A percentile compares a stretch with the other conserved stretches of the same genome.
Conservation (phyloP, 2,888 invertebrate species). For the Galeopsomyia nigrocyanea region DNA sequence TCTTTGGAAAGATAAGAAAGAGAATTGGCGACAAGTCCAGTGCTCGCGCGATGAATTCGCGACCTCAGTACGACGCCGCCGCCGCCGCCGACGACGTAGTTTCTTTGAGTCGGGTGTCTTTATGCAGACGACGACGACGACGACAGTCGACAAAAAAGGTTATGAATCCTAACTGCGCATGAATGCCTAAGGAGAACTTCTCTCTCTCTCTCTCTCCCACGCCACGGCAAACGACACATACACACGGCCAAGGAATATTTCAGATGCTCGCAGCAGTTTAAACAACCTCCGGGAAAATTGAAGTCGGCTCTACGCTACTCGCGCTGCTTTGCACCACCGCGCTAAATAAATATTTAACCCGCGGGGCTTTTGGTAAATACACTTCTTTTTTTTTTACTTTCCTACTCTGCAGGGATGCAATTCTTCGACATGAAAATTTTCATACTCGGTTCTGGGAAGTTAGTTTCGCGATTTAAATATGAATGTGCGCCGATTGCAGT, state of each 20-base stretch:
- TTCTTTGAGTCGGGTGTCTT: conserved; percentile 43
- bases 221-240: conserved; percentile 21
- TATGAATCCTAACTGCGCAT: conserved; percentile 64
- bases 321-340: conserved; percentile 21
- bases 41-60: conserved; percentile 27
- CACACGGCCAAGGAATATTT: conserved; percentile 42
- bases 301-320: conserved; percentile 27
- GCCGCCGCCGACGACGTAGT: background rate
- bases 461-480: too few relatives aligned
- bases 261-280: conserved; percentile 39
- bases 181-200: conserved; percentile 57
- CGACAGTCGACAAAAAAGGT: conserved; percentile 51
- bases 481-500: too few relatives aligned
- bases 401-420: background rate
- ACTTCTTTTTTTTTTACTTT: conserved; percentile 1
- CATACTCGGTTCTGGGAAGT: too few relatives aligned
- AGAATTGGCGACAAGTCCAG: conserved; percentile 36
- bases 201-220: conserved; percentile 2
- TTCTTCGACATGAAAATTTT: conserved; percentile 21
- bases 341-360: conserved; percentile 45
- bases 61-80: background rate
- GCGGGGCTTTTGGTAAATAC: too few relatives aligned
- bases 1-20: conserved; percentile 15
- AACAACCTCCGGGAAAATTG: conserved; percentile 44
- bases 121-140: conserved; percentile 12